phyloP scores from a whole-genome alignment of 2,888 invertebrate species.

The Luperina nickerlii region DNA sequence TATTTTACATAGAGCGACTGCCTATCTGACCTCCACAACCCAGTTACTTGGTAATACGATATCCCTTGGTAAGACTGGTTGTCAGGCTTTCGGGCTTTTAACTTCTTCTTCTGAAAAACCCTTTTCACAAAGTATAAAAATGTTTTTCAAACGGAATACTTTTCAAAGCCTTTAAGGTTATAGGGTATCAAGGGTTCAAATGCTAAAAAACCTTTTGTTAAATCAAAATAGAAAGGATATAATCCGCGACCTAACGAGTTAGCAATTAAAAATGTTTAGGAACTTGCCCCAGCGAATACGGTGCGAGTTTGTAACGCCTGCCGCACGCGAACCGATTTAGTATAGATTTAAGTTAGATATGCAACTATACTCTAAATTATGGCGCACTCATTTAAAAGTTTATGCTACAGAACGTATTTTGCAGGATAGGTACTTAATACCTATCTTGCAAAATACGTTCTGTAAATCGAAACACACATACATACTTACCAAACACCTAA shows the following conservation, averaged over 20 bases:
- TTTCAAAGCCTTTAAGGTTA: not conserved
- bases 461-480: no score
- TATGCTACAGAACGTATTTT: slow-evolving; percentile 15
- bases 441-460: no score
- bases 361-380: slow-evolving; percentile 35
- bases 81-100: no score
- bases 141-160: slow-evolving; percentile 3
- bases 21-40: no score
- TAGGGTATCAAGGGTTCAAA: slow-evolving; percentile 2
- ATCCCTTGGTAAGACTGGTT: no score
- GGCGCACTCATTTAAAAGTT: slow-evolving; percentile 31
- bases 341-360: slow-evolving; percentile 50
- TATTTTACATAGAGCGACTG: no score
- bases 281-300: slow-evolving; percentile 19
- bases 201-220: slow-evolving; percentile 10
- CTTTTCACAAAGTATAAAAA: not conserved
- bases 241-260: slow-evolving; percentile 20
- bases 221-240: slow-evolving; percentile 25
- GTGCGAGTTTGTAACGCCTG: slow-evolving; percentile 38
- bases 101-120: no score
- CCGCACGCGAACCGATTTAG: slow-evolving; percentile 53
- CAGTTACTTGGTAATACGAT: no score
- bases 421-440: not conserved
- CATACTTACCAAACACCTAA: no score
- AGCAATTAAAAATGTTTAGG: slow-evolving; percentile 53